Percentiles rank a stretch among this genome's conserved stretches.
Evolutionary conservation across 2,888 invertebrate species (phyloP).

Genomic region (Amiota mariae): DNA sequence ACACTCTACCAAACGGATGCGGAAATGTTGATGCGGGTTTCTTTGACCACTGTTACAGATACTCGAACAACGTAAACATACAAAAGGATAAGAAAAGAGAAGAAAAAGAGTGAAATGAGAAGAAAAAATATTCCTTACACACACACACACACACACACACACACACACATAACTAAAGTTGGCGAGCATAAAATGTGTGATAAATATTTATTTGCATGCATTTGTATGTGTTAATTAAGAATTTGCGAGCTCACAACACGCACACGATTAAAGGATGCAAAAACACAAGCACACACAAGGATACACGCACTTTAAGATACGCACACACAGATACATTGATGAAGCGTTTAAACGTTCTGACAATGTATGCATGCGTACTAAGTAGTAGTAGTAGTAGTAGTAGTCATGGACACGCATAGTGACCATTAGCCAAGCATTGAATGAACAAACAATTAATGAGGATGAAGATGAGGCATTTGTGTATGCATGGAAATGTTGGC

Average conservation of each 20-base stretch:
- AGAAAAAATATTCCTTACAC: too few relatives aligned
- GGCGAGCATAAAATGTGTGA: slow-evolving; percentile 54
- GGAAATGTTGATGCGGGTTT: slow-evolving; percentile 55
- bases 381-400: too few relatives aligned
- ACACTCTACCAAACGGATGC: slow-evolving; percentile 44
- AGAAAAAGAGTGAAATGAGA: neutral
- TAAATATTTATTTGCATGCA: slow-evolving; percentile 60
- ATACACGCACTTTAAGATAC: too few relatives aligned
- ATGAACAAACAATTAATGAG: too few relatives aligned
- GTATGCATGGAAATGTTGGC: too few relatives aligned
- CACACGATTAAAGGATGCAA: slow-evolving; percentile 54
- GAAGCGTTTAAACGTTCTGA: slow-evolving; percentile 3
- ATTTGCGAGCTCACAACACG: slow-evolving; percentile 53
- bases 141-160: too few relatives aligned
- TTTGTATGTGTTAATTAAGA: slow-evolving; percentile 61
- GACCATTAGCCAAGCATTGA: slow-evolving; percentile 54
- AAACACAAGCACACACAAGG: neutral
- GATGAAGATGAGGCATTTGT: too few relatives aligned
- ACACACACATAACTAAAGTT: slow-evolving; percentile 25
- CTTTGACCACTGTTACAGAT: slow-evolving; percentile 23
- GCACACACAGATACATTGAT: slow-evolving; percentile 2
- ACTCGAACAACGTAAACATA: slow-evolving; percentile 16
- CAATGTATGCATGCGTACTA: neutral
- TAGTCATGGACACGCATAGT: slow-evolving; percentile 52
- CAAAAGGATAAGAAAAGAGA: slow-evolving; percentile 11